phyloP scores from a whole-genome alignment of 1,140 invertebrate genomes.

The Drosophila miranda region DNA sequence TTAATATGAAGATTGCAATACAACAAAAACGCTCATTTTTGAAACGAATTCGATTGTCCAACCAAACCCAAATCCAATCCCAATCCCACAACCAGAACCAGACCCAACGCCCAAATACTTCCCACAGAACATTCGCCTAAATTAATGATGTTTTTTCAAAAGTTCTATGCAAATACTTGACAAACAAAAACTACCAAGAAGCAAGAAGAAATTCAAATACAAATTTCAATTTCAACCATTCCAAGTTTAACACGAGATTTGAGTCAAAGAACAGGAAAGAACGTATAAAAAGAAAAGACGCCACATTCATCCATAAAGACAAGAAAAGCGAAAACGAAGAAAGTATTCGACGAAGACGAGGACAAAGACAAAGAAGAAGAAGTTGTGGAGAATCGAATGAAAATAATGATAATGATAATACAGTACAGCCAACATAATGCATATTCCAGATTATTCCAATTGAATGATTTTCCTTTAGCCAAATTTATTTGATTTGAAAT shows the following conservation, averaged over 20 bases:
- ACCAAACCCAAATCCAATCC: too few relatives aligned
- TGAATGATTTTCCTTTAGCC: conserved; percentile 5
- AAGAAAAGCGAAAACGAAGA: conserved; percentile 33
- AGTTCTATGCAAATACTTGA: conserved; percentile 68
- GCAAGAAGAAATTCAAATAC: conserved; percentile 20
- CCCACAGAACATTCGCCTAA: conserved; percentile 43
- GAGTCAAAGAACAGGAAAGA: conserved; percentile 31
- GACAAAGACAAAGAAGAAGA: conserved; percentile 14
- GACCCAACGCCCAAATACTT: not conserved
- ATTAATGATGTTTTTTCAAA: conserved; percentile 63
- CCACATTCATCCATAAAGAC: conserved; percentile 76
- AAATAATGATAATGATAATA: conserved; percentile 54
- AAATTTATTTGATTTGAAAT: conserved; percentile 9
- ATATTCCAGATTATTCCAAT: conserved; percentile 46
- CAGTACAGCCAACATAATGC: conserved; percentile 43
- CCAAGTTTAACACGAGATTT: conserved; percentile 23
- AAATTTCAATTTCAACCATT: conserved; percentile 41
- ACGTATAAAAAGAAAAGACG: conserved; percentile 61
- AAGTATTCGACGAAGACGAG: conserved; percentile 7
- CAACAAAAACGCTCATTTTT: conserved; percentile 20
- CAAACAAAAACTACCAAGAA: conserved; percentile 18
- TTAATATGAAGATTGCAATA: conserved; percentile 29
- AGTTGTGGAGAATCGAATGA: conserved; percentile 21
- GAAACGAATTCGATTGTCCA: conserved; percentile 10
- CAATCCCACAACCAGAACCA: too few relatives aligned